A percentile compares a stretch with the other conserved stretches of the same genome.
Evolutionary conservation across 2,888 invertebrate species (phyloP).

Genomic region (Diogma glabrata): DNA sequence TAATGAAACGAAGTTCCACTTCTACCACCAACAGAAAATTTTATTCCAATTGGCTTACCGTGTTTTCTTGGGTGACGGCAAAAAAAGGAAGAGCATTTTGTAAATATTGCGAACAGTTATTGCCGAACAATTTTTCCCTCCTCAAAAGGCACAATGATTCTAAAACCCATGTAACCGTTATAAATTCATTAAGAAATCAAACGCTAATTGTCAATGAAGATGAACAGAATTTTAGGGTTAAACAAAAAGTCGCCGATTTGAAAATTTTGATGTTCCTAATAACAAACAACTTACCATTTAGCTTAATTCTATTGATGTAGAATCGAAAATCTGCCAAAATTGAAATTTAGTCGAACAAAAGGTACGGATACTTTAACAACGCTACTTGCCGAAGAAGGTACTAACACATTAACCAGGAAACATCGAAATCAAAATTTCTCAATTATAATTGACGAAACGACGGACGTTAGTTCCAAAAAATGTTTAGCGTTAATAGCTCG

Average conservation of each 20-base stretch:
- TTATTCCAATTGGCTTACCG: not conserved
- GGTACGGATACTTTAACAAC: not conserved
- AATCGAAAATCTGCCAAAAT: not conserved
- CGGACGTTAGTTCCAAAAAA: too few species aligned
- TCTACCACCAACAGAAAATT: not conserved
- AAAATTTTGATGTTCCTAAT: constrained; percentile 10
- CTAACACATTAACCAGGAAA: not conserved
- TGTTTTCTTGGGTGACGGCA: not conserved
- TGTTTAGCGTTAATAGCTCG: too few species aligned
- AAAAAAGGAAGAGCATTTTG: not conserved
- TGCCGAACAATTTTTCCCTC: not conserved
- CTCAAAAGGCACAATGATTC: not conserved
- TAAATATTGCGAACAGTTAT: not conserved
- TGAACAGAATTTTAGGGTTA: not conserved
- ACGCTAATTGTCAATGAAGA: not conserved
- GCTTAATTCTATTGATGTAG: not conserved
- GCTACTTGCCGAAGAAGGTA: constrained; percentile 8
- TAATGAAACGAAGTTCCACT: not conserved
- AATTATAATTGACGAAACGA: too few species aligned
- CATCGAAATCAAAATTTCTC: not conserved
- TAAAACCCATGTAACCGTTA: not conserved
- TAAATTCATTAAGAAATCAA: constrained; percentile 1
- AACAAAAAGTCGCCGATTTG: not conserved
- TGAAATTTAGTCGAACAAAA: constrained; percentile 2
- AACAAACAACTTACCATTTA: not conserved